Base-by-base conservation (phyloP, 2,888 invertebrate genomes). In the Craniophora ligustri region DNA sequence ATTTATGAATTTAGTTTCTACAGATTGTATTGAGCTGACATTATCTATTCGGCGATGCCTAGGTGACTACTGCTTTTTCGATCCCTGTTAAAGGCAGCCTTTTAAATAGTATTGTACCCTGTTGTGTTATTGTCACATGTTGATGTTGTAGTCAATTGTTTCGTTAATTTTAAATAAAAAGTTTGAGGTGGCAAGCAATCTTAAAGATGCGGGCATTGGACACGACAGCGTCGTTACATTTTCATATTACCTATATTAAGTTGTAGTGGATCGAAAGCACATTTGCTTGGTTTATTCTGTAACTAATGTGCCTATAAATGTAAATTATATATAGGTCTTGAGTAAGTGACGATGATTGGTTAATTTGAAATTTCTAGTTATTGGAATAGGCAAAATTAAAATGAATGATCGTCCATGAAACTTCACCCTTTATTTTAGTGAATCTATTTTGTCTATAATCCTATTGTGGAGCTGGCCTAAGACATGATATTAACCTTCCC, bases 231-330 rank as follows among this genome's bases (percentile, higher is more conserved):
- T 87, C 82, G 73, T 82, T 78, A 85, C 81, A 82, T 83, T 81
- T 80, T 79, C 79, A 80, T 79, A 79, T 83, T 84, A 83, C 78
- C 80, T 85, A 86, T 84, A 83, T 82, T 87, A 83, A 86, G 87
- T 91, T 89, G 86, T 92, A 92, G 90, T 83, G 88, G 88, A 91
- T 91, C 86, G 87, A 83, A 86, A 89, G 90, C 91, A 91, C 89
- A 84, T 86, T 89, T 77, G 90, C 89, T 89, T 91, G 85, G 85
- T 90, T 92, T 90, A 86, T 89, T 89, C 86, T 88, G 85, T 89
- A 91, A 92, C 92, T 91, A 87, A 91, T 92, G 92, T 92, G 92
- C 92, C 92, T 92, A 91, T 92, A 91, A 91, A 88, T 91, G 86
- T 91, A 91, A 92, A 91, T 86, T 92, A 91, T 88, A 85, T 83